Conservation (phyloP, 2,797 vertebrate genomes). For the Pithecia hirsuta region DNA sequence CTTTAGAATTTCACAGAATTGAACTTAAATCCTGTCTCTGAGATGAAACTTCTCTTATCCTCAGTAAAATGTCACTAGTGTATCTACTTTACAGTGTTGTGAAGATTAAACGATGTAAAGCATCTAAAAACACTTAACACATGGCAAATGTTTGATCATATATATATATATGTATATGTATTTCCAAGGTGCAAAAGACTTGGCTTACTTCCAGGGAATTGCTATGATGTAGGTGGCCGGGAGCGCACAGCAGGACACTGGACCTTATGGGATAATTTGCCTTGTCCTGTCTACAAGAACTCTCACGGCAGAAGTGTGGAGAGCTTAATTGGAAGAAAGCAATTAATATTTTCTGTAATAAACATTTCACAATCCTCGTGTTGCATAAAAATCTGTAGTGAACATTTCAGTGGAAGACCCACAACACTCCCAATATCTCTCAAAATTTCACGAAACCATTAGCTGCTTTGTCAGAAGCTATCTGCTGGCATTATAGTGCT, state of each 20-base stretch:
- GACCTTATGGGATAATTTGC: background rate
- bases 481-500: background rate
- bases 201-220: background rate
- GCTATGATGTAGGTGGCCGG: too few species aligned
- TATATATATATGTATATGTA: background rate
- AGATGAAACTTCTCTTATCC: background rate
- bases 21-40: background rate
- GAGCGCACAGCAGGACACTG: background rate
- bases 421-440: background rate
- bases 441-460: background rate
- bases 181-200: background rate
- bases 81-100: background rate
- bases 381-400: background rate
- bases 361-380: background rate
- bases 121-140: background rate
- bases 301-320: background rate
- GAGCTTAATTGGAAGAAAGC: background rate
- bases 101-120: background rate
- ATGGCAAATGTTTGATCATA: background rate
- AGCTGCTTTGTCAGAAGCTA: background rate
- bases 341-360: background rate
- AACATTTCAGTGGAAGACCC: background rate
- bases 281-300: background rate
- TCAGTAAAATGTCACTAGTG: background rate
- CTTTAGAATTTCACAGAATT: conserved; percentile 26